phyloP scores from a whole-genome alignment of 1,140 invertebrate species.

The Frieseomelitta varia region DNA sequence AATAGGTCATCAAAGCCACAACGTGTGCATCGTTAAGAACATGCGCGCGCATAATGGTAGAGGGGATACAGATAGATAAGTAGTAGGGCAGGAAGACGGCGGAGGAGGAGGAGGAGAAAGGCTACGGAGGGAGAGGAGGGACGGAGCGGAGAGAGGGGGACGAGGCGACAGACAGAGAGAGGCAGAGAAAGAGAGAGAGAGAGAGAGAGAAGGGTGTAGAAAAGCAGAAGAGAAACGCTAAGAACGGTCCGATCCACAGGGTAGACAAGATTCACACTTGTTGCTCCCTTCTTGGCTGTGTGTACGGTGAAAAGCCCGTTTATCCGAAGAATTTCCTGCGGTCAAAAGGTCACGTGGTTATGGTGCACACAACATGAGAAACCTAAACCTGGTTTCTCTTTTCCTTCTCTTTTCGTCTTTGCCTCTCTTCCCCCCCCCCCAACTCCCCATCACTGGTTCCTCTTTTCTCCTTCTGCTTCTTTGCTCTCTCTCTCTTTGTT shows the following conservation, averaged over 20 bases:
- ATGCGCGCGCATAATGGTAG: not conserved
- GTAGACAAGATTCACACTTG: constrained; percentile 67
- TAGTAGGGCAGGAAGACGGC: not conserved
- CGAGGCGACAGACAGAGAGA: not conserved
- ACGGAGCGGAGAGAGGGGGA: not conserved
- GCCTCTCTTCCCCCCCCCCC: not conserved
- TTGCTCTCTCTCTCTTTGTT: too few relatives aligned
- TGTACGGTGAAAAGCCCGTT: constrained; percentile 53
- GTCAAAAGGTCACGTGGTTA: constrained; percentile 41
- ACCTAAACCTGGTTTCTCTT: too few relatives aligned
- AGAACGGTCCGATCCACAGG: constrained; percentile 45
- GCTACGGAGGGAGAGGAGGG: not conserved
- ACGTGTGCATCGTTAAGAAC: not conserved
- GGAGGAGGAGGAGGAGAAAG: not conserved
- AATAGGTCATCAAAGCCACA: constrained; percentile 10
- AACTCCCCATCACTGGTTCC: not conserved
- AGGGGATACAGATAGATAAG: not conserved
- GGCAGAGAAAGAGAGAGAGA: not conserved
- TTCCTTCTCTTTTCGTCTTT: not conserved
- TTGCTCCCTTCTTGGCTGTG: constrained; percentile 65
- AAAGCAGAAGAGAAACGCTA: constrained; percentile 36
- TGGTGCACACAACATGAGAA: not conserved
- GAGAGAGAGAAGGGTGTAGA: not conserved
- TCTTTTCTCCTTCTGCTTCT: not conserved
- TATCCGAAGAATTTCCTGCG: constrained; percentile 56